These are phyloP conservation scores for Sigmodon hispidus DNA, from an alignment of 2,113 vertebrate genomes.

Conservation along the genomic window DNA sequence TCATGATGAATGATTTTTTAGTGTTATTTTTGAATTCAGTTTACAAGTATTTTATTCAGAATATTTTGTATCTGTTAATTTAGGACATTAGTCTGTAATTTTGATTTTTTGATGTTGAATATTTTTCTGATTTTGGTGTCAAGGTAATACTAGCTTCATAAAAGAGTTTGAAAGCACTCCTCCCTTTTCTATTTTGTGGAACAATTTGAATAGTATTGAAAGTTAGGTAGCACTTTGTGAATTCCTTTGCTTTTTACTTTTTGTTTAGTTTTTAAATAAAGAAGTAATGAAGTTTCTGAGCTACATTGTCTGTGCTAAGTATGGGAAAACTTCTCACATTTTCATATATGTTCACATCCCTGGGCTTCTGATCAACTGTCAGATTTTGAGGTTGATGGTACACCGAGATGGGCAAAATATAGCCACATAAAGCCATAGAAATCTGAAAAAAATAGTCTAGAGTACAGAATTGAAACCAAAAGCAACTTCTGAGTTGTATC, in stretches of 20 bases:
- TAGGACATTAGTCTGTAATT: neutral
- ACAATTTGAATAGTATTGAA: neutral
- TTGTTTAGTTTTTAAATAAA: neutral
- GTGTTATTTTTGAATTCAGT: neutral
- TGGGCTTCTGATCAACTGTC: constrained; percentile 2
- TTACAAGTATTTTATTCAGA: neutral
- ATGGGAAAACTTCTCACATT: neutral
- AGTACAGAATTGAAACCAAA: no score
- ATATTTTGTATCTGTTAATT: neutral
- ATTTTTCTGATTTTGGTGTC: neutral
- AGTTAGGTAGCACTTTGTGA: neutral
- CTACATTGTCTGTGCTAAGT: neutral
- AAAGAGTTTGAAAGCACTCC: neutral
- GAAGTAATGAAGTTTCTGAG: neutral
- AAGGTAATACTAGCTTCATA: neutral
- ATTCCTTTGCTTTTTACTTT: neutral
- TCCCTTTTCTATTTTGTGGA: neutral
- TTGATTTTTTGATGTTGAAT: neutral
- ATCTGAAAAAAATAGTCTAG: no score
- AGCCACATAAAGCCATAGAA: no score
- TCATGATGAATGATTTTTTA: neutral
- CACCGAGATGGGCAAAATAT: no score
- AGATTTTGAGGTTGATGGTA: constrained; percentile 25
- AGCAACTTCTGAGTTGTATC: no score
- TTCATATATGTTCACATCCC: neutral